Evolutionary conservation across 2,888 invertebrate species (phyloP).

Genomic region (Biston stratarius): DNA sequence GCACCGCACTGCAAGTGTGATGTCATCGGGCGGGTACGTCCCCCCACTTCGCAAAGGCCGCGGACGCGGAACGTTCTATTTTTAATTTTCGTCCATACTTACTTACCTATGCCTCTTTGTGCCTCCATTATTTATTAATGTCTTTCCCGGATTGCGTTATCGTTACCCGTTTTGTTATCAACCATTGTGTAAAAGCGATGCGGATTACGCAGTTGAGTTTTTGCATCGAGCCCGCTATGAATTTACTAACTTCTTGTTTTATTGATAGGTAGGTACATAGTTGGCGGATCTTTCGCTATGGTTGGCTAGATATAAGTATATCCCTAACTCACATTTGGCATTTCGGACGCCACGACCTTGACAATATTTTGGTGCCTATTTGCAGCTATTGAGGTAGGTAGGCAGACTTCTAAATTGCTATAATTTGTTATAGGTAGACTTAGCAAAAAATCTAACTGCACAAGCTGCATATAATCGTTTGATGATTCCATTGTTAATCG

Average conservation of each 20-base stretch:
- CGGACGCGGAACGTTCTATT: slow-evolving; percentile 79
- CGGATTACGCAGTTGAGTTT: neutral
- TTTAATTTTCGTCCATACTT: slow-evolving; percentile 59
- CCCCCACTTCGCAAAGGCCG: slow-evolving; percentile 69
- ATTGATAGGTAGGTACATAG: neutral
- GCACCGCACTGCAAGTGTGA: slow-evolving; percentile 82
- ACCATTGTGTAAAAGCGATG: neutral
- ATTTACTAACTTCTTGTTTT: neutral
- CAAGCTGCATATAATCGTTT: neutral
- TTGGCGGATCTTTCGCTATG: slow-evolving; percentile 17
- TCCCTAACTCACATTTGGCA: slow-evolving; percentile 33
- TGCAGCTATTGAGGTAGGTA: slow-evolving; percentile 40
- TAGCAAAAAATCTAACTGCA: slow-evolving; percentile 25
- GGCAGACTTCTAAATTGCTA: slow-evolving; percentile 25
- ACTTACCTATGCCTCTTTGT: slow-evolving; percentile 26
- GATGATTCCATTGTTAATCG: neutral
- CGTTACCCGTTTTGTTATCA: slow-evolving; percentile 38
- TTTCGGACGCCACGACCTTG: slow-evolving; percentile 40
- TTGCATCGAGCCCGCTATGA: neutral
- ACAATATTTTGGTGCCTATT: slow-evolving; percentile 6
- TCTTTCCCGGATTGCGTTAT: slow-evolving; percentile 25
- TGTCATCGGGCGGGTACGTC: slow-evolving; percentile 79
- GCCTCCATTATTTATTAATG: neutral
- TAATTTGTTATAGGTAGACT: slow-evolving; percentile 22
- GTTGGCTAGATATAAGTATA: slow-evolving; percentile 5